phyloP scores from a whole-genome alignment of 2,888 invertebrate genomes.

The Onchidella celtica region DNA sequence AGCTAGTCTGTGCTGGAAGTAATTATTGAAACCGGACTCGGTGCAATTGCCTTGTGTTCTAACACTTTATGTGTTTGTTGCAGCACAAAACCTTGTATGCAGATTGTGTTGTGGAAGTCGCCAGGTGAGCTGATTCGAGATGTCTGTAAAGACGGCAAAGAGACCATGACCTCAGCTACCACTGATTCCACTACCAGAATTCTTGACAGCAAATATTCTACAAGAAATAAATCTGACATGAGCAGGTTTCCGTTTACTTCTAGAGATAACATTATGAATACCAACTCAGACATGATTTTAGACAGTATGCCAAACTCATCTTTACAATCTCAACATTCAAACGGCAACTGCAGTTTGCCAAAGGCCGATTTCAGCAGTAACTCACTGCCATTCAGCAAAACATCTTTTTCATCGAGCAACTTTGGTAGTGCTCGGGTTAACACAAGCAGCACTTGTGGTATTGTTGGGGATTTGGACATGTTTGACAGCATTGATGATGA shows the following conservation, averaged over 20 bases:
- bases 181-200: neutral
- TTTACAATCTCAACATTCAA: neutral
- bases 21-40: no score
- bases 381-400: neutral
- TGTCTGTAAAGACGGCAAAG: conserved; percentile 6
- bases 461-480: neutral
- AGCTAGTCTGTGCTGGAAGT: no score
- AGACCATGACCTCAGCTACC: neutral
- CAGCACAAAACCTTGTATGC: conserved; percentile 60
- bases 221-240: neutral
- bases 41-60: no score
- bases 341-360: neutral
- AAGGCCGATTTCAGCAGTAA: neutral
- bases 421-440: no score
- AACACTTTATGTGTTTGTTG: no score
- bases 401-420: neutral
- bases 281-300: neutral
- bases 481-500: conserved; percentile 42
- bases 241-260: neutral
- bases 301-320: neutral
- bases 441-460: neutral
- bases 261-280: conserved; percentile 32
- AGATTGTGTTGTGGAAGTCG: conserved; percentile 61
- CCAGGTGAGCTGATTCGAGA: conserved; percentile 51
- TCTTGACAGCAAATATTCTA: neutral